Base-by-base conservation (phyloP, 2,888 invertebrate genomes). In the Amblyjoppa fuscipennis region DNA sequence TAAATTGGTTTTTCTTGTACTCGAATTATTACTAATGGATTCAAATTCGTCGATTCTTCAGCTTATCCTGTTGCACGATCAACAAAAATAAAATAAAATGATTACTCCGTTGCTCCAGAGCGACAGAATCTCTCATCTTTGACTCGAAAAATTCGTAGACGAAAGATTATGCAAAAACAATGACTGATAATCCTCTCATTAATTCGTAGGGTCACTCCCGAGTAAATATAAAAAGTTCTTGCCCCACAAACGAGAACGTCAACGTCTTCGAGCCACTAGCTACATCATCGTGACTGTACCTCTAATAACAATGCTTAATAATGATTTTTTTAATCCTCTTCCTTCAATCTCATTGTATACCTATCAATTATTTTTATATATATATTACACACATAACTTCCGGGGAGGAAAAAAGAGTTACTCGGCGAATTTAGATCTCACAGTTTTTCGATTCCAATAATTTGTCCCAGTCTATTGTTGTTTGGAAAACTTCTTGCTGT, bases 401-500 rank as follows among this genome's bases (percentile, higher is more conserved):
- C 64, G 45, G 45, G 49, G 20, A 20, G 70, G 11, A 82, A 64
- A 31, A 13, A 76, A 69, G 31, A 76, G 41, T 59, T 51, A 49
- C 13, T 64, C 28, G 68, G 38, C 9, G 20, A 34, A 83, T 85
- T 93, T 89, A 93, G 77, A 93, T 91, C 88, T 93, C 93, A 87
- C 92, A 92, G 38, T 91, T 90, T 45, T 89, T 88, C 49, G 89
- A 88, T 84, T 92, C 89, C 84, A 94, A 90, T 68, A 96, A 92
- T 90, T 95, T 95, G 93, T 97, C 97, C 98, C 98, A 98, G 94
- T 97, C 96, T 88, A 97, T 96, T 92, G 96, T 96, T 92, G 97
- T 97, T 92, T 97, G 97, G 94, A 98, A 99, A 31, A 99, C 99
- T 95, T 99, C 99, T 93, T 98, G 97, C 90, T 99, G 98, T 81